These are phyloP conservation scores for Elegia similella DNA, from an alignment of 2,888 invertebrate genomes.

Conservation along the genomic window DNA sequence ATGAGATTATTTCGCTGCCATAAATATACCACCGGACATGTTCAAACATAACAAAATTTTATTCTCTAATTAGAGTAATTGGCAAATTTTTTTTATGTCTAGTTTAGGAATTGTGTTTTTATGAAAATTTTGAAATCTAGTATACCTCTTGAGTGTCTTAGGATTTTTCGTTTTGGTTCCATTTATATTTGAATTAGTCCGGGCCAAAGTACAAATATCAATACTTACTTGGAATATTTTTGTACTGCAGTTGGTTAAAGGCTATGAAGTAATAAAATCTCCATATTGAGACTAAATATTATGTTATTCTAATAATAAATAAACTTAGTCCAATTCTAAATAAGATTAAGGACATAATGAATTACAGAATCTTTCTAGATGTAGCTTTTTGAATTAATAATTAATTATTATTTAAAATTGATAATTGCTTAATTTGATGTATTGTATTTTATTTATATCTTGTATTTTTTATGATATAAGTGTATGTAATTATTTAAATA, in stretches of 20 bases:
- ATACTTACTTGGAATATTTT: neutral
- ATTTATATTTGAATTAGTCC: neutral
- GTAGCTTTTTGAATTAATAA: slow-evolving; percentile 3
- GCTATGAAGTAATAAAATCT: neutral
- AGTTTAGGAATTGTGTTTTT: slow-evolving; percentile 16
- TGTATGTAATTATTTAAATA: slow-evolving; percentile 5
- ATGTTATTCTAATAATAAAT: neutral
- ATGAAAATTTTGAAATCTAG: slow-evolving; percentile 23
- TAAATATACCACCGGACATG: slow-evolving; percentile 46
- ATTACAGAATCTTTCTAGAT: neutral
- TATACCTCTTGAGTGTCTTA: slow-evolving; percentile 21
- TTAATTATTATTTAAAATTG: slow-evolving; percentile 8
- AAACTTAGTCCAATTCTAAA: neutral
- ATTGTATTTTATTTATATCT: slow-evolving; percentile 8
- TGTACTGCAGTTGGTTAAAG: neutral
- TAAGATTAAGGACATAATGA: neutral
- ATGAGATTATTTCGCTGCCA: slow-evolving; percentile 38
- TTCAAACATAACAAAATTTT: slow-evolving; percentile 36
- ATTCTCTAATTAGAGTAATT: slow-evolving; percentile 37
- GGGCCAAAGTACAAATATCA: slow-evolving; percentile 6
- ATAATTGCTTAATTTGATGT: slow-evolving; percentile 5
- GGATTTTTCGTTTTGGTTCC: slow-evolving; percentile 7
- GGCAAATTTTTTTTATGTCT: slow-evolving; percentile 21
- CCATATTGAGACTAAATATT: slow-evolving; percentile 6
- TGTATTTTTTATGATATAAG: slow-evolving; percentile 4